Percentiles rank a stretch among this genome's conserved stretches.
These are phyloP conservation scores for Miichthys miiuy DNA, from an alignment of 2,797 vertebrate genomes.

Conservation along the genomic window DNA sequence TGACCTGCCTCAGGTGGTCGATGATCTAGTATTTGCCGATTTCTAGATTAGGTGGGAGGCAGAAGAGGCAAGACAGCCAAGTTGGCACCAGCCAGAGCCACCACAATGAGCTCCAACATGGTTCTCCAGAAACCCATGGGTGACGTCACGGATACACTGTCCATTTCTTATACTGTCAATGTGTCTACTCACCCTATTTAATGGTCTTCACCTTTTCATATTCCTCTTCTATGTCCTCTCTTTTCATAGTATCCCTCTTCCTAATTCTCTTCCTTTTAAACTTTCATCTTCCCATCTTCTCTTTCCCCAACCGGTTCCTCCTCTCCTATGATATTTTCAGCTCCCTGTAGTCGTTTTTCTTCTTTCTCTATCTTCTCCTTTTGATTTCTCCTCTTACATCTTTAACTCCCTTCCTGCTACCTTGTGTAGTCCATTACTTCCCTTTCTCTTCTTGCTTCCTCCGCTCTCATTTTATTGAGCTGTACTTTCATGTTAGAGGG, in stretches of 20 bases:
- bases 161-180: not conserved
- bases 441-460: conserved; percentile 2
- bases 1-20: too few relatives aligned
- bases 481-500: not conserved
- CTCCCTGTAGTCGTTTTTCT: not conserved
- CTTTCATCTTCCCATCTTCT: conserved; percentile 7
- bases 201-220: not conserved
- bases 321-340: conserved; percentile 9
- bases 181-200: not conserved
- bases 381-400: conserved; percentile 4
- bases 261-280: not conserved
- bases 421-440: not conserved
- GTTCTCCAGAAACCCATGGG: too few relatives aligned
- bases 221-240: not conserved
- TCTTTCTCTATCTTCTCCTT: conserved; percentile 1
- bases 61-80: too few relatives aligned
- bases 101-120: too few relatives aligned
- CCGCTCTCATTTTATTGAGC: not conserved
- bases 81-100: too few relatives aligned
- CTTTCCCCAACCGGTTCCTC: not conserved
- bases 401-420: not conserved
- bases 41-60: too few relatives aligned
- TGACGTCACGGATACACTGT: too few relatives aligned
- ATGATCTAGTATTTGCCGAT: too few relatives aligned
- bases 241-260: not conserved